These are phyloP conservation scores for Molossus molossus DNA, from an alignment of 2,797 vertebrate genomes.

Conservation along the genomic window DNA sequence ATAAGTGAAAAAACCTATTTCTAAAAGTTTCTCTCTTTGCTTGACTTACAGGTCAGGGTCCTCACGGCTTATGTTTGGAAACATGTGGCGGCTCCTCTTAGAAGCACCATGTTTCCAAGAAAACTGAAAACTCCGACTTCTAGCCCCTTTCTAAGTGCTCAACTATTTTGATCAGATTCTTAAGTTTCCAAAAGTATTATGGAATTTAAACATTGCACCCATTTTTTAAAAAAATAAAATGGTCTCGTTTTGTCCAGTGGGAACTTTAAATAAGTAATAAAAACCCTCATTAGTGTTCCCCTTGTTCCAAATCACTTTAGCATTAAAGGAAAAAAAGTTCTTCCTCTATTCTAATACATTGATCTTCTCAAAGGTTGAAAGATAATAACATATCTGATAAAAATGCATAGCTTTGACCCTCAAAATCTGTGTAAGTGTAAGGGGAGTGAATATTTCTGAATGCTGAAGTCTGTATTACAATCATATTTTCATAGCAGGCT, in stretches of 20 bases:
- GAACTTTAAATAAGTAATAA: conserved; percentile 51
- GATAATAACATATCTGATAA: conserved; percentile 81
- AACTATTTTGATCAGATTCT: conserved; percentile 64
- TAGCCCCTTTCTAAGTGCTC: conserved; percentile 60
- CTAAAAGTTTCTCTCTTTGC: neutral
- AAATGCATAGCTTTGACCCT: conserved; percentile 87
- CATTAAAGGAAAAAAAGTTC: conserved; percentile 59
- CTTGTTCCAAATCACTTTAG: conserved; percentile 76
- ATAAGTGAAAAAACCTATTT: neutral
- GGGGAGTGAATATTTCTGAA: conserved; percentile 82
- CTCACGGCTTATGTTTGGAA: conserved; percentile 48
- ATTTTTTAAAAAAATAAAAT: conserved; percentile 40
- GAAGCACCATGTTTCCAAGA: conserved; percentile 58
- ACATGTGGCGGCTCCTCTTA: conserved; percentile 14
- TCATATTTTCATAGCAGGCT: conserved; percentile 80
- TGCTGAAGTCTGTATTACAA: conserved; percentile 79
- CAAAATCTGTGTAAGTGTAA: conserved; percentile 82
- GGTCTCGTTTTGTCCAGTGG: conserved; percentile 59
- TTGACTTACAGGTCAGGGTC: neutral
- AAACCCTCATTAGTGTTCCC: conserved; percentile 73
- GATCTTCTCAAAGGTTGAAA: conserved; percentile 82
- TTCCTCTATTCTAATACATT: conserved; percentile 71
- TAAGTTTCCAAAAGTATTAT: conserved; percentile 63
- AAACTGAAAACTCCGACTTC: conserved; percentile 55
- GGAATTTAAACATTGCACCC: conserved; percentile 57